Evolutionary conservation across 2,888 invertebrate species (phyloP), one percentile per base, ranked within the genome.

Genomic region (Brenthis ino): DNA sequence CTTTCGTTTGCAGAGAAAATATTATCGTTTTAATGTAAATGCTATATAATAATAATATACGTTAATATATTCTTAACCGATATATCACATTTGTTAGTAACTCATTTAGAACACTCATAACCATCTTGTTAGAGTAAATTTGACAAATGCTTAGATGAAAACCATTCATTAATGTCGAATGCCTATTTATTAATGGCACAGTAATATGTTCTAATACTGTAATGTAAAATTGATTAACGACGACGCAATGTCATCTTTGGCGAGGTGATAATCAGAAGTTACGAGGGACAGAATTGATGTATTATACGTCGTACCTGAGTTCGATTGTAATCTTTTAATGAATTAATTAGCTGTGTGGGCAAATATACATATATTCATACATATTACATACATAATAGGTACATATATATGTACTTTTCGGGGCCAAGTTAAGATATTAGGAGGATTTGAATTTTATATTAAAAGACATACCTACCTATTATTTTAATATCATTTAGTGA

Each of bases 151-250:
- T 20, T 13, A 51, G 37, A 37, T 37, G 16, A 16, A 53, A 51
- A 16, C 33, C 61, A 63, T 53, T 63, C 53, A 37, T 63, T 53
- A 53, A 53, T 53, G 53, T 63, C 61, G 33, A 53, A 63, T 51
- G 51, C 6, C 14, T 43, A 54, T 12, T 43, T 63, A 54, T 63
- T 53, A 63, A 53, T 63, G 53, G 37, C 24, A 16, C 63, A 43
- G 53, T 63, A 63, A 63, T 63, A 63, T 37, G 37, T 63, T 33
- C 63, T 63, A 53, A 63, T 61, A 61, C 53, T 24, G 14, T 43
- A 24, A 63, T 54, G 37, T 54, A 63, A 53, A 63, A 63, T 60
- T 63, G 63, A 63, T 63, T 63, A 63, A 63, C 63, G 63, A 63
- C 60, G 48, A 60, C 48, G 60, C 14, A 60, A 28, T 60, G 60